phyloP scores from a whole-genome alignment of 1,140 invertebrate species.

The Caenorhabditis brenneri region DNA sequence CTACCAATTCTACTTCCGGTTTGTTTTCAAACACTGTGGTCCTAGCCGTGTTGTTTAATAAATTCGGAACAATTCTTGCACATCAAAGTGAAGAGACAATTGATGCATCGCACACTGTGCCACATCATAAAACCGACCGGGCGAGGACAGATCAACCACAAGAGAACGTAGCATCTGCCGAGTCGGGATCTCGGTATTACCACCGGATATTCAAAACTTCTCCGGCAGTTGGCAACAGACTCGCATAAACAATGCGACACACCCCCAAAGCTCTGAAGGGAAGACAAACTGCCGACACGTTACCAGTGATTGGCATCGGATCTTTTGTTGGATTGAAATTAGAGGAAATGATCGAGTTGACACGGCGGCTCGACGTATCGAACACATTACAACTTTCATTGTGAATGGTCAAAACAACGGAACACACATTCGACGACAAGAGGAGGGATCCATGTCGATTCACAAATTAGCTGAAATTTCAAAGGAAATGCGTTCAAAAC shows the following conservation, averaged over 20 bases:
- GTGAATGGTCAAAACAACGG: background rate
- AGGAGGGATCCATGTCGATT: background rate
- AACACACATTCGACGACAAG: background rate
- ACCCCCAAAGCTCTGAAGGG: background rate
- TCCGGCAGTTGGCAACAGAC: background rate
- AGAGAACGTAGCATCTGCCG: background rate
- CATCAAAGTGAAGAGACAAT: slow-evolving; percentile 23
- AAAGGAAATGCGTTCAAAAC: background rate
- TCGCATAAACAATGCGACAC: slow-evolving; percentile 26
- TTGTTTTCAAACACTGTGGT: background rate
- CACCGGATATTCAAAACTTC: slow-evolving; percentile 28
- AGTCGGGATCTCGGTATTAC: background rate
- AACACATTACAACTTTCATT: slow-evolving; percentile 8
- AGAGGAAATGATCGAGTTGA: slow-evolving; percentile 7
- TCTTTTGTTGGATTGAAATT: slow-evolving; percentile 29
- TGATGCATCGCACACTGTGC: background rate
- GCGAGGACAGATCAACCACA: background rate
- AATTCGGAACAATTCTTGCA: background rate
- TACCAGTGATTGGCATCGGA: slow-evolving; percentile 23
- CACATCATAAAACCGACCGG: background rate
- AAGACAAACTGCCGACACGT: slow-evolving; percentile 28
- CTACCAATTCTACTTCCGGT: background rate
- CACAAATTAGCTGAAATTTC: background rate
- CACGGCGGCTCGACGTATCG: background rate
- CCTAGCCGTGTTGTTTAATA: background rate